Conservation (phyloP, 2,888 invertebrate species). For the Lasioglossum zephyrum region DNA sequence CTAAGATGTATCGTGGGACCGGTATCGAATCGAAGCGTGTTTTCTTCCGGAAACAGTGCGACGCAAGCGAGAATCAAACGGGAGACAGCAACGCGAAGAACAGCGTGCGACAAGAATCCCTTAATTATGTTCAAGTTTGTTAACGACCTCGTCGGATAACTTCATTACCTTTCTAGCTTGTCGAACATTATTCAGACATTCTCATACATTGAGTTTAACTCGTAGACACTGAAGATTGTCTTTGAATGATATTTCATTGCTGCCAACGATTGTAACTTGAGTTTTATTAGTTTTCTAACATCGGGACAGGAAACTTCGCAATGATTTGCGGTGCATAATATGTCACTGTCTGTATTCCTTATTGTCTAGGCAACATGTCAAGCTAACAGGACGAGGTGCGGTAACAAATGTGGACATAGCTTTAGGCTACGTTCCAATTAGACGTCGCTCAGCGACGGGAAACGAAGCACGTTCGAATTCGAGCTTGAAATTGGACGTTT, state of each 20-base stretch:
- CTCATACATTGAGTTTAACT: background rate
- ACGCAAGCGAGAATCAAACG: conserved; percentile 1
- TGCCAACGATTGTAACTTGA: background rate
- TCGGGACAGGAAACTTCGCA: background rate
- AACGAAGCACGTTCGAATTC: background rate
- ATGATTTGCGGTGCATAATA: background rate
- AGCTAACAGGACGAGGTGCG: background rate
- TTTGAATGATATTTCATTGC: background rate
- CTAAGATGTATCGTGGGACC: conserved; percentile 1
- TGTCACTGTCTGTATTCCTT: background rate
- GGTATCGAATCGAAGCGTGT: background rate
- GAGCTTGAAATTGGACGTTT: background rate
- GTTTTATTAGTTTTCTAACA: background rate
- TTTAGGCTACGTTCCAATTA: conserved; percentile 2
- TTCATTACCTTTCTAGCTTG: too few species aligned
- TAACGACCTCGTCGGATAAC: background rate
- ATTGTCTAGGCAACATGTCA: background rate
- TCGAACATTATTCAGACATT: too few species aligned
- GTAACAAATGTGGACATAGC: background rate
- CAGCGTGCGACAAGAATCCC: background rate
- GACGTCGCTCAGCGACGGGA: background rate
- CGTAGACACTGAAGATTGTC: background rate
- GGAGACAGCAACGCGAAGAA: background rate
- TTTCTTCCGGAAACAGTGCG: background rate
- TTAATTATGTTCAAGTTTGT: background rate